These are phyloP conservation scores for Eledona agricola DNA, from an alignment of 2,888 invertebrate species.

Conservation along the genomic window DNA sequence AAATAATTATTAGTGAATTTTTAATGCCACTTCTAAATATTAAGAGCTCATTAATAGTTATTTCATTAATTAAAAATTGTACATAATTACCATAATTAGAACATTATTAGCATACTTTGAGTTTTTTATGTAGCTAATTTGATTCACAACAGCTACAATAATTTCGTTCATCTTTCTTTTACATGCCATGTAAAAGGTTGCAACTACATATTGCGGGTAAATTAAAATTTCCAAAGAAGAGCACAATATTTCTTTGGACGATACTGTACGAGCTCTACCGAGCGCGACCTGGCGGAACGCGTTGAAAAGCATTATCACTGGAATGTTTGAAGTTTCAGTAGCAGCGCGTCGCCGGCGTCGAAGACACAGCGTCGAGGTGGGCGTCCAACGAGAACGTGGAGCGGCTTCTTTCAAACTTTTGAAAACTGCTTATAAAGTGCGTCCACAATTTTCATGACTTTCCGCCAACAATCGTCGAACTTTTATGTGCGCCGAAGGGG, in stretches of 20 bases:
- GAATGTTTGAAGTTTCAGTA: conserved; percentile 38
- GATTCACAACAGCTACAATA: no score
- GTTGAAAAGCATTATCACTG: conserved; percentile 37
- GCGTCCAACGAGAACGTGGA: conserved; percentile 26
- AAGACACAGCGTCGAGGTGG: conserved; percentile 31
- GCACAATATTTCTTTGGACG: conserved; percentile 12
- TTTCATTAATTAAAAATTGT: no score
- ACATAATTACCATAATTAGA: no score
- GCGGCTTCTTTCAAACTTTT: conserved; percentile 28
- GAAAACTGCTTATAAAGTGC: conserved; percentile 24
- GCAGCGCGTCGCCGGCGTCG: conserved; percentile 39
- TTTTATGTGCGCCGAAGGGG: conserved; percentile 25
- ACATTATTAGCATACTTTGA: no score
- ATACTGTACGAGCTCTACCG: conserved; percentile 26
- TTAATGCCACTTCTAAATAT: no score
- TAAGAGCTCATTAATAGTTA: no score
- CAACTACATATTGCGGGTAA: no score
- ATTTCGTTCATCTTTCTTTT: no score
- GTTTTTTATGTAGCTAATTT: no score
- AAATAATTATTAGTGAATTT: no score
- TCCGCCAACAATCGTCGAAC: conserved; percentile 20
- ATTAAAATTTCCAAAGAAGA: conserved; percentile 20
- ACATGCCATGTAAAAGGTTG: no score
- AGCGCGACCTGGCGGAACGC: conserved; percentile 36
- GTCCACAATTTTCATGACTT: conserved; percentile 22